Base-by-base conservation (phyloP, 2,113 vertebrate genomes). In the Stegastes partitus region DNA sequence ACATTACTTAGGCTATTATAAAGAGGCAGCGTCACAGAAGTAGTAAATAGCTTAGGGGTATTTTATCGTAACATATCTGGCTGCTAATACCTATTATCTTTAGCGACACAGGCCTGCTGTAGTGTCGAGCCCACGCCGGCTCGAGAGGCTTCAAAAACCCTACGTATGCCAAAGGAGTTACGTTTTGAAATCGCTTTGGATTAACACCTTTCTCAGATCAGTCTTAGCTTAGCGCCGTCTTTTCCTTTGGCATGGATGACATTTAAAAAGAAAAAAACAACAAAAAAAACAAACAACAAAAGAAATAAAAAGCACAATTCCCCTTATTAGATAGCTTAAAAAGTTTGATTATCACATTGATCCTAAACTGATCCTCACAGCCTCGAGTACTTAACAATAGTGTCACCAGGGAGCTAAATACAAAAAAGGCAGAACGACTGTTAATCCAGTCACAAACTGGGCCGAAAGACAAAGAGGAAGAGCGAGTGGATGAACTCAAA, bases 231-330 rank as follows among this genome's bases (percentile, higher is more conserved):
- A 61, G 64, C 66, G 45, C 75, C 78, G 25, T 62, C 74, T 85
- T 76, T 89, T 90, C 83, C 92, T 92, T 93, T 91, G 90, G 89
- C 89, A 86, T 91, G 69, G 74, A 86, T 51, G 84, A 83, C 69
- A 59, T 86, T 77, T 22, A 83, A 83, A 89, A 78, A 56, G 85
- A 85, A 2, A 34, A 34, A 34, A 0, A 34, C 8, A 34, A 34
- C 8, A 34, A 8, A 34, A 34, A 0, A 34, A 9, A 34, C n/a
- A 34, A 0, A 34, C 8, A 34, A 34, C 8, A 34, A 8, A 34
- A 34, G 0, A 34, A 9, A 34, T n/a, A n/a, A 34, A 34, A 34
- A 85, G 63, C 75, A 74, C 44, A 26, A 49, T 42, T 80, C 50
- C 72, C 66, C 73, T 83, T 69, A 62, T 79, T 77, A 69, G 62